Evolutionary conservation across 2,113 vertebrate species (phyloP), one percentile per base, ranked within the genome.

Genomic region (Coracopsis vasa): DNA sequence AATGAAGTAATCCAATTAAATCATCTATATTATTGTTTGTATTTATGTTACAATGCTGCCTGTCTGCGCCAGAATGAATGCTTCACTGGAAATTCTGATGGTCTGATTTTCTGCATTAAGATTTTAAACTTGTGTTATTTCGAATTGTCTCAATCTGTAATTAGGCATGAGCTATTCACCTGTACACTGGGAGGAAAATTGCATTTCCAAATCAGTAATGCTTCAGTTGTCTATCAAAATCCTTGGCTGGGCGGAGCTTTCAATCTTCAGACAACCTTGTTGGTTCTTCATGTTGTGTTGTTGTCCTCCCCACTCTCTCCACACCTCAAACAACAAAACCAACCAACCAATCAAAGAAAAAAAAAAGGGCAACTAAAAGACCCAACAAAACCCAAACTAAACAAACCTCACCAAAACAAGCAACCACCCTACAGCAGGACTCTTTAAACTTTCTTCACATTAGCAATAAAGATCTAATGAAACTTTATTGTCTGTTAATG

Each of bases 101-200:
- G 33, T 86, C 67, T 86, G 53, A 45, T 94, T 96, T 96, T 95
- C 42, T 95, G n/a, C 1, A 0, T 84, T 74, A 88, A 39, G 60
- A 45, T 86, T 86, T 89, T 85, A 90, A 90, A 92, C 47, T 78
- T 88, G 13, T 83, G 29, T 45, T 91, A 42, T 92, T 95, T 93
- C 53, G 70, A 25, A 88, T 90, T 47, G 58, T 78, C 67, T 95
- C 21, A 91, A 1, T 64, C 66, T 93, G 78, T 93, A 86, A 77
- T 79, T 73, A 67, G 54, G 64, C 33, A 37, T 72, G 61, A 91
- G 27, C 65, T 86, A 70, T 70, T 88, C 45, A 66, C 37, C 62
- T 90, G 18, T 80, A 33, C 77, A 44, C 20, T 90, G 27, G 64
- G 72, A 82, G 56, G 87, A 74, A 81, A 92, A 54, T 39, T 87